A percentile compares a stretch with the other conserved stretches of the same genome.
Evolutionary conservation across 2,888 invertebrate species (phyloP).

Genomic region (Caenorhabditis macrosperma): DNA sequence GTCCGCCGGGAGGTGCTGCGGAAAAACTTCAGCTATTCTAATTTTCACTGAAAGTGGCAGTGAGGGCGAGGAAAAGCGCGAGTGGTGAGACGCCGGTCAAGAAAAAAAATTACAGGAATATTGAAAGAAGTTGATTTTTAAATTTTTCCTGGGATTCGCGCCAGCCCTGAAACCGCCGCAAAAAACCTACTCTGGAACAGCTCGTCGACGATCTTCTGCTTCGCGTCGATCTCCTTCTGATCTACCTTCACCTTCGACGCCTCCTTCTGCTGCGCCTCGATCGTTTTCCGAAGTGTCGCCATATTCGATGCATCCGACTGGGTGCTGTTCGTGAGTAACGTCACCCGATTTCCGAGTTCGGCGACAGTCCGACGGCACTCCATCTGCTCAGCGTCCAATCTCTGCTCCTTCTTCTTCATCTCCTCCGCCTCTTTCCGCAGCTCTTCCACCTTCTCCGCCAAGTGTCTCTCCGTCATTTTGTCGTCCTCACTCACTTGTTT

Average conservation of each 20-base stretch:
- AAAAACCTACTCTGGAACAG: constrained; percentile 24
- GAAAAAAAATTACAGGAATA: no score
- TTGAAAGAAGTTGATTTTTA: no score
- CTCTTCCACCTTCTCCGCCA: neutral
- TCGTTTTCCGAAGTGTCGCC: constrained; percentile 4
- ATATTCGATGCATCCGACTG: neutral
- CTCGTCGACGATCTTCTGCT: constrained; percentile 11
- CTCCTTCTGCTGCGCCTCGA: constrained; percentile 17
- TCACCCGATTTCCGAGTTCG: neutral
- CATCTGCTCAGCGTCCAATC: neutral
- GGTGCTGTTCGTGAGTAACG: neutral
- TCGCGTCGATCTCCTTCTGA: constrained; percentile 76
- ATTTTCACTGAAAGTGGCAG: no score
- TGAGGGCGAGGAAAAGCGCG: no score
- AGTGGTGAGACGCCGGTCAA: no score
- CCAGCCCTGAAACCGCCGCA: no score
- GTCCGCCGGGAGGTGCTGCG: no score
- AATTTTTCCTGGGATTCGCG: no score
- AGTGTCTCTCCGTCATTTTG: neutral
- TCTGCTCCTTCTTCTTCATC: neutral
- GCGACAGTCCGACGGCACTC: neutral
- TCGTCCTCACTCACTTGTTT: constrained; percentile 26
- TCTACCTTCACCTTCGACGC: constrained; percentile 59
- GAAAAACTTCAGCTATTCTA: no score
- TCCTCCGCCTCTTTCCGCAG: neutral